Evolutionary conservation across 2,797 vertebrate genomes (phyloP).

Genomic region (Manis crassicaudata): DNA sequence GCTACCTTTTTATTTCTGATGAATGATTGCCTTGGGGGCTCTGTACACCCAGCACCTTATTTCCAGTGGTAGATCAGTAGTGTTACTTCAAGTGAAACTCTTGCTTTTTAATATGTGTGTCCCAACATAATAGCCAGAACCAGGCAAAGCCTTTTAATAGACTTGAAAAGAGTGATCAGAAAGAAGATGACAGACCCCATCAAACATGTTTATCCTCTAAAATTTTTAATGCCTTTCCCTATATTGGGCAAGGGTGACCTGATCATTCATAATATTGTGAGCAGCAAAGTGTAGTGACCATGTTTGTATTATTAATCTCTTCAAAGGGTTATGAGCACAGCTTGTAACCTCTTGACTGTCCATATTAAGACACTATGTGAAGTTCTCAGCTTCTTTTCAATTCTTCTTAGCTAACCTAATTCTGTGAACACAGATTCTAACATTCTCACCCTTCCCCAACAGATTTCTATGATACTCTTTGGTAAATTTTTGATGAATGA

Average conservation of each 20-base stretch:
- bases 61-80: not conserved
- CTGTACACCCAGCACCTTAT: not conserved
- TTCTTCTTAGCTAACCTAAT: not conserved
- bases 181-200: not conserved
- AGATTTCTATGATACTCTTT: not conserved
- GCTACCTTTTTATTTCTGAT: not conserved
- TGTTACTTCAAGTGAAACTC: not conserved
- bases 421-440: not conserved
- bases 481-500: not conserved
- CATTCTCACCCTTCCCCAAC: not conserved
- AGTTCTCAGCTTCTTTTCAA: not conserved
- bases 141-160: not conserved
- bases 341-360: not conserved
- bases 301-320: not conserved
- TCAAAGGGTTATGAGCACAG: not conserved
- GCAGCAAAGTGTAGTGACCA: not conserved
- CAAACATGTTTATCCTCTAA: not conserved
- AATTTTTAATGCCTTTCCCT: not conserved
- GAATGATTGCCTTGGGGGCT: fast-evolving
- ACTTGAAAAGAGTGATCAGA: not conserved
- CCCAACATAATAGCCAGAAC: not conserved
- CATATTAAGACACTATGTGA: not conserved
- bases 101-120: not conserved
- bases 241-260: not conserved
- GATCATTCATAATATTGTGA: not conserved